These are phyloP conservation scores for Drosophila mauritiana DNA, from an alignment of 1,140 invertebrate genomes.

Conservation along the genomic window DNA sequence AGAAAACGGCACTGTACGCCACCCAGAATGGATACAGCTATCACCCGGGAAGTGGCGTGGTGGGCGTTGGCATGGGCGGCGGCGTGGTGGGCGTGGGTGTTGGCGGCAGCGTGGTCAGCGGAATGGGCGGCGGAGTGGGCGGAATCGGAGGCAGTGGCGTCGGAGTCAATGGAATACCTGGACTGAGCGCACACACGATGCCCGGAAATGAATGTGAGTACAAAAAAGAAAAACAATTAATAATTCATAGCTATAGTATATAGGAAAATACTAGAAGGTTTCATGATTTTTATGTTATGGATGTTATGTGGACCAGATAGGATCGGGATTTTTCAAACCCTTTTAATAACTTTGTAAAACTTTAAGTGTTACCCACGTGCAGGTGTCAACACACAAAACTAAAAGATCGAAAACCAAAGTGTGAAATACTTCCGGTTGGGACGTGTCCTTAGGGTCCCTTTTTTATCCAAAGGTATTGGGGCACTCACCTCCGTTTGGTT, in stretches of 20 bases:
- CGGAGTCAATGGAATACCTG: conserved; percentile 83
- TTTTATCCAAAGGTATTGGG: neutral
- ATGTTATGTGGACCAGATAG: neutral
- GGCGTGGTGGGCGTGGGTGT: conserved; percentile 84
- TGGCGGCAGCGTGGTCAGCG: conserved; percentile 74
- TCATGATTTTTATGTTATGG: too few relatives aligned
- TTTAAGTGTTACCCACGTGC: neutral
- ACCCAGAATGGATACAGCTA: conserved; percentile 94
- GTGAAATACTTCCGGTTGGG: conserved; percentile 68
- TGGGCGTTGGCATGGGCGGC: conserved; percentile 68
- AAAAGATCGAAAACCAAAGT: conserved; percentile 48
- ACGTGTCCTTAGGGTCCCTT: conserved; percentile 12
- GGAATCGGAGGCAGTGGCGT: conserved; percentile 59
- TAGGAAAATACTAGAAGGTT: neutral
- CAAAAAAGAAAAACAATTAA: conserved; percentile 4
- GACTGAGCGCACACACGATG: conserved; percentile 85
- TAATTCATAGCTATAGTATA: neutral
- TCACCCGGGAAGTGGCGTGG: conserved; percentile 87
- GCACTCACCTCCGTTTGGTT: conserved; percentile 15
- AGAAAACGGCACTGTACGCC: conserved; percentile 91
- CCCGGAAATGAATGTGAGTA: conserved; percentile 91
- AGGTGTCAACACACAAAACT: neutral
- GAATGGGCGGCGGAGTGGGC: conserved; percentile 76
- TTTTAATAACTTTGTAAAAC: neutral
- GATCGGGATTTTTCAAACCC: neutral